Evolutionary conservation across 2,113 vertebrate genomes (phyloP), one percentile per base, ranked within the genome.

Genomic region (Thalassoma bifasciatum): DNA sequence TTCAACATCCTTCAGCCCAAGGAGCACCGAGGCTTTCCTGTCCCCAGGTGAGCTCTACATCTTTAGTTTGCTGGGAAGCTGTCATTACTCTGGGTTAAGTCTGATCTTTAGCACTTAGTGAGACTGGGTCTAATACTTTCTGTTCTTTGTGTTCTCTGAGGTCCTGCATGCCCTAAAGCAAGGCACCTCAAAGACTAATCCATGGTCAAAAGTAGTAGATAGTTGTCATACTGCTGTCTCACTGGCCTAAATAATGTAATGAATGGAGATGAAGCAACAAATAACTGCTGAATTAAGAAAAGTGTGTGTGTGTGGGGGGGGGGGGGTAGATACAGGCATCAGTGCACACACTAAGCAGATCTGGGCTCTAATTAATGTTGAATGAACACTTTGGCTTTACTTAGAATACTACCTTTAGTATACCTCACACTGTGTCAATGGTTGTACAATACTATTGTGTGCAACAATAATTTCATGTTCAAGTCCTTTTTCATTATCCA

Each of bases 11-110:
- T 52, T 37, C 60, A 64, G 75, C 65, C 66, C 30, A 84, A 54
- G 80, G 22, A 68, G 61, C 10, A 8, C 49, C 54, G 63, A 53
- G 75, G 57, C 65, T 80, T 84, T 83, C 75, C 69, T 91, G 80
- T 81, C 81, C 86, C 72, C 81, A 67, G 88, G 82, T 86, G 47
- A 83, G 75, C 75, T 81, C 54, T 89, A 85, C 88, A 89, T 88
- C 53, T 88, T 75, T 72, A 79, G 83, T 82, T 79, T 70, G 54
- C 63, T 52, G 44, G 44, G 64, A 57, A 72, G 44, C 44, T 38
- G 13, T 58, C 86, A 87, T 86, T 88, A 78, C 72, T 86, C 84
- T 84, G 75, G 82, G 75, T 88, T 81, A 78, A 62, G 38, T 34
- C 40, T 60, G 62, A 0, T 79, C 68, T 72, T 26, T 60, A 71